phyloP scores from a whole-genome alignment of 2,888 invertebrate genomes.

The Urechis unicinctus region DNA sequence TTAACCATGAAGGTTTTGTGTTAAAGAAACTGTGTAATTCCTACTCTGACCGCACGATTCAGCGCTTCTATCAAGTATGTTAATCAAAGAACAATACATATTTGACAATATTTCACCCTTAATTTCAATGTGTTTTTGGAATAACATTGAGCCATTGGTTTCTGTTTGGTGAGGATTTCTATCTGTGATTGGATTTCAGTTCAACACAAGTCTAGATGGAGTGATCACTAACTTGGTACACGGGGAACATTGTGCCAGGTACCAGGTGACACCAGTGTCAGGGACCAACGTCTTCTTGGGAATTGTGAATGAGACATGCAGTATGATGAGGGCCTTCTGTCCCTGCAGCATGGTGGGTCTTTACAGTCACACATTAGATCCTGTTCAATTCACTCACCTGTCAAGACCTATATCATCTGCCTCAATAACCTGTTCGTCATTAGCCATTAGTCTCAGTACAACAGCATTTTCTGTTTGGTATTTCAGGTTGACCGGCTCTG shows the following conservation, averaged over 20 bases:
- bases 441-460: too few species aligned
- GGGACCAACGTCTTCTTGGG: slow-evolving; percentile 85
- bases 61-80: slow-evolving; percentile 58
- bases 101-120: background rate
- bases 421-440: too few species aligned
- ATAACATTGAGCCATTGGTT: background rate
- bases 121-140: too few species aligned
- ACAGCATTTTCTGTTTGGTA: too few species aligned
- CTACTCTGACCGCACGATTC: slow-evolving; percentile 77
- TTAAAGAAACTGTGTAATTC: slow-evolving; percentile 77
- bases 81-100: background rate
- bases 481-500: slow-evolving; percentile 70
- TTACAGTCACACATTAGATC: too few species aligned
- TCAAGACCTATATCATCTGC: too few species aligned
- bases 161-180: too few species aligned
- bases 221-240: slow-evolving; percentile 77
- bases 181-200: slow-evolving; percentile 54
- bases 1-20: slow-evolving; percentile 77
- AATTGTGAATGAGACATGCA: slow-evolving; percentile 80
- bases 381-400: too few species aligned
- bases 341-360: slow-evolving; percentile 75
- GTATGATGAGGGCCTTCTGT: slow-evolving; percentile 72
- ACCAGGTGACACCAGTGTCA: slow-evolving; percentile 66
- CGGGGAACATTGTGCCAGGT: slow-evolving; percentile 81
- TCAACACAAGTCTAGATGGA: slow-evolving; percentile 71